phyloP scores from a whole-genome alignment of 53 echinoderm and acorn worm genomes.

The Zoroaster sp. region DNA sequence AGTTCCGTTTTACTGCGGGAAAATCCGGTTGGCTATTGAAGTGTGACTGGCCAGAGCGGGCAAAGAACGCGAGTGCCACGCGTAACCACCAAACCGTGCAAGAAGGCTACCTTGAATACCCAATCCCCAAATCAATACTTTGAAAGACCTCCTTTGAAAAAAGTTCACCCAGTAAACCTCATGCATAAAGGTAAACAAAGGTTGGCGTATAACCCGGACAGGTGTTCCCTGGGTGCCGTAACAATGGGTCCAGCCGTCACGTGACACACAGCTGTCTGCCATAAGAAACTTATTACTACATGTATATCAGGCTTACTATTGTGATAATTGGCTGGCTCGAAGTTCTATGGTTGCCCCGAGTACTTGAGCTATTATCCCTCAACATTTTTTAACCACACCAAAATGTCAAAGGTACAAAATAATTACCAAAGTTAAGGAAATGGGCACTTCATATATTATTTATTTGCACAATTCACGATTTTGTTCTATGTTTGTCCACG shows the following conservation, averaged over 20 bases:
- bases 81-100: conserved; percentile 22
- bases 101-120: conserved; percentile 21
- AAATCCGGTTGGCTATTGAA: neutral
- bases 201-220: conserved; percentile 21
- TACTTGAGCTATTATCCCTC: neutral
- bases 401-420: conserved; percentile 42
- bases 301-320: neutral
- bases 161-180: conserved; percentile 43
- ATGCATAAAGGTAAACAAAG: conserved; percentile 51
- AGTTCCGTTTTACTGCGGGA: neutral
- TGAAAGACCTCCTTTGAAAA: conserved; percentile 7
- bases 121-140: conserved; percentile 15
- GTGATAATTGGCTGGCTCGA: conserved; percentile 34
- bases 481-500: neutral
- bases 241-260: conserved; percentile 45
- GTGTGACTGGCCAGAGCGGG: neutral
- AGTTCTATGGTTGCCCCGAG: neutral
- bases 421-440: neutral
- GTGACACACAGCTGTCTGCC: conserved; percentile 53
- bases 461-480: neutral
- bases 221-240: conserved; percentile 36
- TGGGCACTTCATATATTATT: neutral
- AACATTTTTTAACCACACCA: neutral
- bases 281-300: conserved; percentile 53
- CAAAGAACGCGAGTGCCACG: neutral